A percentile compares a stretch with the other conserved stretches of the same genome.
Evolutionary conservation across 2,797 vertebrate genomes (phyloP).

Genomic region (Avahi laniger): DNA sequence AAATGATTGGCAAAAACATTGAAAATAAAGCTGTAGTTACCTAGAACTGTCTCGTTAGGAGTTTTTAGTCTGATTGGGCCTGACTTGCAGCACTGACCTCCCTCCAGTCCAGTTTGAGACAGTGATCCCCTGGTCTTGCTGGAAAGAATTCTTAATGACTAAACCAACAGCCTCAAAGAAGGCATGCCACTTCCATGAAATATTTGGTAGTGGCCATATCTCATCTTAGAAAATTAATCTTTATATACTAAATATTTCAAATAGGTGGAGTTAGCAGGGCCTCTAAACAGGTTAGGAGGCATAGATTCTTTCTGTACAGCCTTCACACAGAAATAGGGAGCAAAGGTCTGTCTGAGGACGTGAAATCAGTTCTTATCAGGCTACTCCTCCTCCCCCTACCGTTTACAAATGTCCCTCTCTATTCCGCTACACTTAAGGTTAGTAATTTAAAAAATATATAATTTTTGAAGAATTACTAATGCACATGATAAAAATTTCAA

Average conservation of each 20-base stretch:
- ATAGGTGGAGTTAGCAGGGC: not conserved
- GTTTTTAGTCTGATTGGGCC: not conserved
- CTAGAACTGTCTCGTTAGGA: not conserved
- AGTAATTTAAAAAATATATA: not conserved
- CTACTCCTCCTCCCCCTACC: not conserved
- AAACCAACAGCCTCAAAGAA: not conserved
- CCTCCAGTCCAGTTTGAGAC: not conserved
- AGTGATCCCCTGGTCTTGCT: not conserved
- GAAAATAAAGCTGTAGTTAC: not conserved
- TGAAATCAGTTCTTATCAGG: not conserved
- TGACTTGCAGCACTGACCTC: not conserved
- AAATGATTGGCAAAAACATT: not conserved
- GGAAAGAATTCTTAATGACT: not conserved
- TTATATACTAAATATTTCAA: conserved; percentile 4
- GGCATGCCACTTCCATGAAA: not conserved
- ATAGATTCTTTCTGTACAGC: not conserved
- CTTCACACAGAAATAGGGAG: not conserved
- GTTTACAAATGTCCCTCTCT: not conserved
- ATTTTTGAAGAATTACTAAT: conserved; percentile 42
- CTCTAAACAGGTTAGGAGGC: not conserved
- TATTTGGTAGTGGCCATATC: not conserved
- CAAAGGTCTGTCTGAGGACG: not conserved
- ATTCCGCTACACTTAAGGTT: not conserved
- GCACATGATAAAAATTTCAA: not conserved
- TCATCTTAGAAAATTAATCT: not conserved